Evolutionary conservation across 2,888 invertebrate species (phyloP).

Genomic region (Perithous albicinctus): DNA sequence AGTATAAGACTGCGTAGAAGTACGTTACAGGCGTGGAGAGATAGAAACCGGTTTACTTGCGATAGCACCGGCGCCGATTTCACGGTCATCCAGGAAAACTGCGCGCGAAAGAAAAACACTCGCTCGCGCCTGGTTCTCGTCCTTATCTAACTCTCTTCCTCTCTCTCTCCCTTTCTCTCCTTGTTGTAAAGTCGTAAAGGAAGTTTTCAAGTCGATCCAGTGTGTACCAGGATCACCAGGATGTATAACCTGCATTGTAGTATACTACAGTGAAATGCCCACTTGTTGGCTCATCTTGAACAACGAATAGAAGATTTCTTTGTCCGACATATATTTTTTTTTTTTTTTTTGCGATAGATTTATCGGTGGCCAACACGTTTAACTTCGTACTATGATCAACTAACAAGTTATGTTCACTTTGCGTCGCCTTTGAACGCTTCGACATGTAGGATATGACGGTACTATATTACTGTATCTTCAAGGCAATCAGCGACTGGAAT

Average conservation of each 20-base stretch:
- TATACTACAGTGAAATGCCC: slow-evolving; percentile 33
- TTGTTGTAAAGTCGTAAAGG: slow-evolving; percentile 67
- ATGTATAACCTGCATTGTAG: slow-evolving; percentile 4
- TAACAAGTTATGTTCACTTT: background rate
- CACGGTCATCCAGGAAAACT: slow-evolving; percentile 70
- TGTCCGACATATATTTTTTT: no score
- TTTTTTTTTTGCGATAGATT: slow-evolving; percentile 10
- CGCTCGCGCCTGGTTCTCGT: slow-evolving; percentile 39
- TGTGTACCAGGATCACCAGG: slow-evolving; percentile 2
- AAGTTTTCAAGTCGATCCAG: slow-evolving; percentile 50
- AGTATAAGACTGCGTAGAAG: slow-evolving; percentile 26
- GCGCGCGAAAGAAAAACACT: slow-evolving; percentile 67
- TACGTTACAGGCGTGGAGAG: slow-evolving; percentile 44
- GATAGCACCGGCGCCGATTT: slow-evolving; percentile 67
- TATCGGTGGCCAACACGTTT: background rate
- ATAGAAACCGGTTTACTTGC: slow-evolving; percentile 68
- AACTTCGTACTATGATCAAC: slow-evolving; percentile 1
- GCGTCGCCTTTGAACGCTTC: background rate
- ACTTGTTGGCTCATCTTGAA: slow-evolving; percentile 49
- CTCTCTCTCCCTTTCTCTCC: slow-evolving; percentile 17
- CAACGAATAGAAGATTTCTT: slow-evolving; percentile 8
- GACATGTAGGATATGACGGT: background rate
- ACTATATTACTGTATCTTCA: background rate
- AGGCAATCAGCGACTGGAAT: background rate
- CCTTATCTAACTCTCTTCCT: background rate